Percentiles rank a stretch among this genome's conserved stretches.
Evolutionary conservation across 2,113 vertebrate species (phyloP).

Genomic region (Trogon surrucura): DNA sequence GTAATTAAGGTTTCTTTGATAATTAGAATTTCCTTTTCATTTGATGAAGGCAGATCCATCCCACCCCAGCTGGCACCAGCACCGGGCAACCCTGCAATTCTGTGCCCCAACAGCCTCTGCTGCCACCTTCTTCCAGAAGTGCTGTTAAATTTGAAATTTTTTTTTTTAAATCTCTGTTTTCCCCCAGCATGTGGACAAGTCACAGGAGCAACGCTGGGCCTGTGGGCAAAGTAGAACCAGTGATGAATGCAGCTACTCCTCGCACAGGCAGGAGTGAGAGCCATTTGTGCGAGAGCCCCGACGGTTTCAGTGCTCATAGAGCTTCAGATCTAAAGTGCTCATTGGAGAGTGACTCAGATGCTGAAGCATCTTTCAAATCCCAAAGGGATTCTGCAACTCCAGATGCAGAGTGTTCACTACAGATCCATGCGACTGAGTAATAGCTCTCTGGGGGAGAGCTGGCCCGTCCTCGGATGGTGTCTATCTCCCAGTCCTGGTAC

Average conservation of each 20-base stretch:
- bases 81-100: not conserved
- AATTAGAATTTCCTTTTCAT: not conserved
- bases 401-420: not conserved
- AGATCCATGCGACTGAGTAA: not conserved
- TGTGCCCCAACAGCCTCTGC: not conserved
- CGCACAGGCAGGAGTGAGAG: not conserved
- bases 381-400: not conserved
- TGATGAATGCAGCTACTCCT: not conserved
- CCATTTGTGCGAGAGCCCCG: rapidly evolving
- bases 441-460: not conserved
- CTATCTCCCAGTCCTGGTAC: not conserved
- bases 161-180: too few relatives aligned
- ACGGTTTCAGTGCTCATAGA: not conserved
- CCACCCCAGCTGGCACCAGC: not conserved
- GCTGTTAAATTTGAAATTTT: rapidly evolving
- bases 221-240: not conserved
- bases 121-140: not conserved
- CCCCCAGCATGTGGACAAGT: not conserved
- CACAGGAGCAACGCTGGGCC: not conserved
- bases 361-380: not conserved
- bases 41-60: not conserved
- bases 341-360: not conserved
- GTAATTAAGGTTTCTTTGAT: not conserved
- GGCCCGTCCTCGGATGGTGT: not conserved
- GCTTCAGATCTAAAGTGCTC: not conserved